Evolutionary conservation across 2,888 invertebrate genomes (phyloP), one percentile per base, ranked within the genome.

Genomic region (Drosophila prostipennis): DNA sequence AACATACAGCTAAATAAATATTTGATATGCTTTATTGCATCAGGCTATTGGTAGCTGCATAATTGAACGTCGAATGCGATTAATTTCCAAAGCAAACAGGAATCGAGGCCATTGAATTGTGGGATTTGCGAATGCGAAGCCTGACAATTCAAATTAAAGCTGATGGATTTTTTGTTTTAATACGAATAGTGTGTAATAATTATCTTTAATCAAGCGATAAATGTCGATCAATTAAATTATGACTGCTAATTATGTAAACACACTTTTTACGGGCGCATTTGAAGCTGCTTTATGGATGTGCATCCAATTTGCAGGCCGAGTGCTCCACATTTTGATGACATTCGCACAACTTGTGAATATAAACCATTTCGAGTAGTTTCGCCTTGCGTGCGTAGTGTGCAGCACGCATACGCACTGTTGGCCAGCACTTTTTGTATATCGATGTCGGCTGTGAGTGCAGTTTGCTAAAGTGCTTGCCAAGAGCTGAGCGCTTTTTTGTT

Each of bases 11-110:
- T 48, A 55, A 57, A 78, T 80, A 71, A 87, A 80, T 80, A 84
- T 84, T 84, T 78, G 69, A 82, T 65, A 63, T 60, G 64, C 59
- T 65, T 82, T 71, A 79, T 82, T 79, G 65, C 63, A 76, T 74
- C 60, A 45, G 65, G 37, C 32, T 55, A 73, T 72, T 56, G 61
- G 42, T 13, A 58, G 26, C 42, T 79, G 63, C 46, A 74, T 77
- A 77, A 77, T 80, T 72, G 45, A 76, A 58, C 45, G 42, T 19
- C 19, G 32, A 72, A 46, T 46, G 61, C 49, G 56, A 53, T 65
- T 61, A 69, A 72, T 72, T 53, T 52, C 46, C 39, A 54, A 53
- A 34, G 46, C 51, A 79, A 77, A 63, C 19, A 53, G 32, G 19
- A 53, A 49, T 56, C 43, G 19, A 57, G 68, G 40, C 39, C 45